Percentiles rank a stretch among this genome's conserved stretches.
Evolutionary conservation across 2,888 invertebrate genomes (phyloP).

Genomic region (Lepetodrilus schrolli): DNA sequence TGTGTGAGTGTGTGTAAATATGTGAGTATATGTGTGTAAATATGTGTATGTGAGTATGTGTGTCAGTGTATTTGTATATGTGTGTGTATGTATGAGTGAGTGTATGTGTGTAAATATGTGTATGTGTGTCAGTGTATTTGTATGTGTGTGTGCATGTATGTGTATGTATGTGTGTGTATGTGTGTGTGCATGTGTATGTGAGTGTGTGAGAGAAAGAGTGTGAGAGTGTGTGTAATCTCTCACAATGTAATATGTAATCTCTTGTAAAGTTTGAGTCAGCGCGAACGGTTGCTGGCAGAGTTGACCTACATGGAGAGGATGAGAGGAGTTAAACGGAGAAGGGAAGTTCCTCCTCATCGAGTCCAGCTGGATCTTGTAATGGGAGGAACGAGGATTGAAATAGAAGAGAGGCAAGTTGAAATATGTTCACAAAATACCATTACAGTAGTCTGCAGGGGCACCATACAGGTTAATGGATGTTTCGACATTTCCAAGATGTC

Average conservation of each 20-base stretch:
- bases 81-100: neutral
- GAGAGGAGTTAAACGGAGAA: slow-evolving; percentile 58
- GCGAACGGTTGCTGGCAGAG: slow-evolving; percentile 65
- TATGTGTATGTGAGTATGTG: slow-evolving; percentile 2
- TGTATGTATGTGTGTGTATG: neutral
- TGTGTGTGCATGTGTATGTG: neutral
- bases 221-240: slow-evolving; percentile 21
- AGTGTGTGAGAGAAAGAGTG: neutral
- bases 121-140: neutral
- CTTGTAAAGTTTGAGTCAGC: slow-evolving; percentile 48
- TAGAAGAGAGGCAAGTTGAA: slow-evolving; percentile 64
- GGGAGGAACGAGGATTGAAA: slow-evolving; percentile 68
- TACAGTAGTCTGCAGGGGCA: neutral
- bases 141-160: neutral
- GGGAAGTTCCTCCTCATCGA: slow-evolving; percentile 64
- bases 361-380: slow-evolving; percentile 66
- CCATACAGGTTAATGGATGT: slow-evolving; percentile 41
- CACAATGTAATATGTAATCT: neutral
- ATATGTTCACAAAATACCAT: too few species aligned
- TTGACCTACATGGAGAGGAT: slow-evolving; percentile 64
- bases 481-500: slow-evolving; percentile 68
- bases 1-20: neutral
- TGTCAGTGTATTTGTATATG: slow-evolving; percentile 10
- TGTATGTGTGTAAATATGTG: neutral
- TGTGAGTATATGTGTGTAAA: neutral